Percentiles rank a stretch among this genome's conserved stretches.
phyloP scores from a whole-genome alignment of 2,113 vertebrate species.

The Aviceda subcristata region DNA sequence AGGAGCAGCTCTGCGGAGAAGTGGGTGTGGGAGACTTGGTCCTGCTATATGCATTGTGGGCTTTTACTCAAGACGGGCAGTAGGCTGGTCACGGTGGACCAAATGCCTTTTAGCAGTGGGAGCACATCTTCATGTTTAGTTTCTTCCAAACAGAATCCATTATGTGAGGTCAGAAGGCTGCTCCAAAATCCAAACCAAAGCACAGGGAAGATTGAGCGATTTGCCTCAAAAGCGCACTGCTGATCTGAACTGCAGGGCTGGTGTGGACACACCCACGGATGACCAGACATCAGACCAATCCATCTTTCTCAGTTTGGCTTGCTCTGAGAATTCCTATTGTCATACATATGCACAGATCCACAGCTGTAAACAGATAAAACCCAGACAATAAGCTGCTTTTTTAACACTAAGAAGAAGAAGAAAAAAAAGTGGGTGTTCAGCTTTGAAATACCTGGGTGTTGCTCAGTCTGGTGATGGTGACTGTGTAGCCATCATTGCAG shows the following conservation, averaged over 20 bases:
- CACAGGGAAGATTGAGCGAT: not conserved
- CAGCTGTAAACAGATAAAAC: slow-evolving; percentile 9
- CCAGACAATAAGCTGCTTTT: not conserved
- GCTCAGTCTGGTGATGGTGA: not conserved
- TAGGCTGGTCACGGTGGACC: not conserved
- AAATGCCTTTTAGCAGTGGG: not conserved
- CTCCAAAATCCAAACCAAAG: not conserved
- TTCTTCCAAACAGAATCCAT: not conserved
- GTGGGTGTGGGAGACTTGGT: not conserved
- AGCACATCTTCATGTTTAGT: not conserved
- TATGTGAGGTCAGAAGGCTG: not conserved
- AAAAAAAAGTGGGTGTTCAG: not conserved
- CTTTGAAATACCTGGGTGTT: not conserved
- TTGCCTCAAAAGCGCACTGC: not conserved
- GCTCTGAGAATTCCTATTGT: slow-evolving; percentile 45
- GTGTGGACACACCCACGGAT: not conserved
- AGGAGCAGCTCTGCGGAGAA: not conserved
- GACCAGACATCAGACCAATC: slow-evolving; percentile 35
- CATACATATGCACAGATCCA: slow-evolving; percentile 34
- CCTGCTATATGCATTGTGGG: not conserved
- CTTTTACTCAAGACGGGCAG: not conserved
- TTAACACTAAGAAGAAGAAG: not conserved
- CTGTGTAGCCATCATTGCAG: not conserved
- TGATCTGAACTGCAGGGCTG: not conserved
- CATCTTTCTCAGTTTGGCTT: slow-evolving; percentile 45